Evolutionary conservation across 2,888 invertebrate genomes (phyloP), one percentile per base, ranked within the genome.

Genomic region (Apamea epomidion): DNA sequence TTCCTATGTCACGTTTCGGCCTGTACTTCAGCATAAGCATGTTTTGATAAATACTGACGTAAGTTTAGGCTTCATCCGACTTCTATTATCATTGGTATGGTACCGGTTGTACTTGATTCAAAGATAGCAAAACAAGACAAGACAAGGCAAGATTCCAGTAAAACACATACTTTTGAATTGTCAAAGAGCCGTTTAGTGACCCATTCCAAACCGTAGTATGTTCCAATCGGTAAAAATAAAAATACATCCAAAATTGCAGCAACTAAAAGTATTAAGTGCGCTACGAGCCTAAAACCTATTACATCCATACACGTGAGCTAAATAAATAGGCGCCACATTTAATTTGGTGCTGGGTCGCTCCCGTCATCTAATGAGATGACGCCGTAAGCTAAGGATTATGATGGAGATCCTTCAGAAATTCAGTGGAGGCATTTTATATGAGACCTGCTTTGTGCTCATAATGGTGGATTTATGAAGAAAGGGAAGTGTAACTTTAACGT

Each of bases 311-410:
- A 91, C 90, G 91, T 91, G 89, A 88, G 83, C 88, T 89, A 92
- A 93, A 92, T 92, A 91, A 90, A 90, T 91, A 89, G 89, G 82
- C 80, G 88, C 83, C 84, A 87, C 90, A 92, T 90, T 90, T 84
- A 86, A 90, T 91, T 91, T 91, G 79, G 78, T 68, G 76, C 79
- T 78, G 62, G 78, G 79, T 79, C 80, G 48, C 72, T 76, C 69
- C 74, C 78, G 81, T 82, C 81, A 80, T 64, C 51, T 89, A 88
- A 89, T 86, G 80, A 87, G 80, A 81, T 83, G 89, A 81, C 82
- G 82, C 75, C 76, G 42, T 81, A 68, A 85, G 81, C 75, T 82
- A 76, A 82, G 84, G 74, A 89, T 81, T 86, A 86, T 85, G 82
- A 87, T 51, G 77, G 42, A 84, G 62, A 81, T 68, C 81, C 81